phyloP scores from a whole-genome alignment of 1,140 invertebrate species.

The Drosophila sucinea region DNA sequence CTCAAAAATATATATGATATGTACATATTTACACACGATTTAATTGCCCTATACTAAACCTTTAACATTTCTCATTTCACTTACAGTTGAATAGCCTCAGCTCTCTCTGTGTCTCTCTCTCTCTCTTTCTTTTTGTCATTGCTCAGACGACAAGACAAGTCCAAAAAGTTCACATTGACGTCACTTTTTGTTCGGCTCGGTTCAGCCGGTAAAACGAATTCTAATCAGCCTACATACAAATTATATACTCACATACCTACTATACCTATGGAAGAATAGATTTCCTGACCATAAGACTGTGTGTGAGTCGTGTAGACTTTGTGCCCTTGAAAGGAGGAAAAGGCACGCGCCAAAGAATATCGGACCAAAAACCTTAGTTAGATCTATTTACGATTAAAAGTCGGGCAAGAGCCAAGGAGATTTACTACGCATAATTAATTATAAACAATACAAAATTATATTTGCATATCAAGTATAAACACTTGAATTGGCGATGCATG shows the following conservation, averaged over 20 bases:
- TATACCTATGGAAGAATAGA: constrained; percentile 62
- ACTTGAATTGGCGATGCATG: constrained; percentile 31
- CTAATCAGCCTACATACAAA: constrained; percentile 52
- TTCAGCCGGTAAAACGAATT: constrained; percentile 18
- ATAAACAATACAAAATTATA: constrained; percentile 20
- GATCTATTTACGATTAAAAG: constrained; percentile 1
- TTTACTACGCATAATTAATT: constrained; percentile 50
- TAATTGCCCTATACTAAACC: neutral
- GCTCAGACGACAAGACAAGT: constrained; percentile 4
- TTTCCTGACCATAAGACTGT: constrained; percentile 69
- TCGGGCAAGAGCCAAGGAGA: constrained; percentile 28
- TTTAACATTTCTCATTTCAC: constrained; percentile 2
- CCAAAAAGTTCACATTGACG: constrained; percentile 50
- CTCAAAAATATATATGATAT: neutral
- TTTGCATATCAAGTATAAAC: constrained; percentile 18
- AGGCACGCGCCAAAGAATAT: constrained; percentile 8
- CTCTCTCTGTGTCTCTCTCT: neutral
- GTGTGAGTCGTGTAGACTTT: neutral
- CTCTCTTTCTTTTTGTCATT: neutral
- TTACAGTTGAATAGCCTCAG: neutral
- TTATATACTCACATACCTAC: constrained; percentile 23
- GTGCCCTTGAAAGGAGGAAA: constrained; percentile 32
- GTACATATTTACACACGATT: neutral
- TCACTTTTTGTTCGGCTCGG: constrained; percentile 25
- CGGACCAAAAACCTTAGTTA: neutral